phyloP scores from a whole-genome alignment of 2,113 vertebrate genomes.

The Sceloporus tristichus region DNA sequence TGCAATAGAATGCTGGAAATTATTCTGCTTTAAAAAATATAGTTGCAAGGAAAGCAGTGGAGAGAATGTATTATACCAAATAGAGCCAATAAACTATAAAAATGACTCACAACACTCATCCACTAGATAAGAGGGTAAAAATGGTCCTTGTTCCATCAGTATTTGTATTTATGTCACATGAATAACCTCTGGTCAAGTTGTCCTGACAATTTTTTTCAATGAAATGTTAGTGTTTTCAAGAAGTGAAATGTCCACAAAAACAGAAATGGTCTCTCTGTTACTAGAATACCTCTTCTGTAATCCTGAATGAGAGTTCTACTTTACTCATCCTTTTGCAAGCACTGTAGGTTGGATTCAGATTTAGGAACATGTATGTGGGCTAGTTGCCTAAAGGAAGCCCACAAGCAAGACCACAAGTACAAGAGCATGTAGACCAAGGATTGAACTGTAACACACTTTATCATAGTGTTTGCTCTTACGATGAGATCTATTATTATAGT shows the following conservation, averaged over 20 bases:
- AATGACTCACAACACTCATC: constrained; percentile 1
- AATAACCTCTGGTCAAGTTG: not conserved
- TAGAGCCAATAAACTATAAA: not conserved
- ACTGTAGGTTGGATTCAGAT: too few species aligned
- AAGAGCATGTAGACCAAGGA: too few species aligned
- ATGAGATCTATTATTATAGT: too few species aligned
- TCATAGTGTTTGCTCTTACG: too few species aligned
- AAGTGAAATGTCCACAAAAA: not conserved
- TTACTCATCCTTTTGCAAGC: not conserved
- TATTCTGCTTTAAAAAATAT: constrained; percentile 55
- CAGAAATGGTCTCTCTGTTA: not conserved
- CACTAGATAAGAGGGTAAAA: not conserved
- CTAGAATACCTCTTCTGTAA: not conserved
- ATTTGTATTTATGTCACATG: not conserved
- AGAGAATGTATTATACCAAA: constrained; percentile 6
- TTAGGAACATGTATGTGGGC: too few species aligned
- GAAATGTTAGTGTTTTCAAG: not conserved
- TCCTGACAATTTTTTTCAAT: not conserved
- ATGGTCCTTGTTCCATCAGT: not conserved
- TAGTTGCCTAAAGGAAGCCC: too few species aligned
- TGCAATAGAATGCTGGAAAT: constrained; percentile 35
- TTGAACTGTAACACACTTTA: too few species aligned
- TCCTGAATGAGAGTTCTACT: not conserved
- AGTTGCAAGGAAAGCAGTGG: not conserved
- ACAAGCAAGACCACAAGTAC: too few species aligned